Conservation (phyloP, 64 coral and sea anemone species). For the Dendrophyllia cribrosa region DNA sequence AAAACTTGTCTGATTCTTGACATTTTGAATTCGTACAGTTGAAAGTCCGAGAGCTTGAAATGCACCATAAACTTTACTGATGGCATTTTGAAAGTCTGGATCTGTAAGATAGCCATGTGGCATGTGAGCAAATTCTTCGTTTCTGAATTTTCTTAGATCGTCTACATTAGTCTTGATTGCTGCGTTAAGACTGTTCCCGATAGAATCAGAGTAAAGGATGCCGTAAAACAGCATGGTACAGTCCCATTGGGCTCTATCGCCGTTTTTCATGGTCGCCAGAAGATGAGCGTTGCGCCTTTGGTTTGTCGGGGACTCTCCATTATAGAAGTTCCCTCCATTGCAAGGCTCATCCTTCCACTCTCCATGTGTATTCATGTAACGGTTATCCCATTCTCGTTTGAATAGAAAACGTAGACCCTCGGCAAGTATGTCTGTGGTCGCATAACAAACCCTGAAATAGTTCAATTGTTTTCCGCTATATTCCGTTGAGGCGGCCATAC, state of each 20-base stretch:
- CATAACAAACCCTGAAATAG: not conserved
- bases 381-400: slow-evolving; percentile 16
- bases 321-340: slow-evolving; percentile 20
- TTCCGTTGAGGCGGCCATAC: not conserved
- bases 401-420: slow-evolving; percentile 3
- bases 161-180: slow-evolving; percentile 33
- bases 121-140: slow-evolving; percentile 45
- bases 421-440: not conserved
- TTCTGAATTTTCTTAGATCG: slow-evolving; percentile 45
- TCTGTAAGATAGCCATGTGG: slow-evolving; percentile 10
- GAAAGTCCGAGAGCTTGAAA: slow-evolving; percentile 31
- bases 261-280: slow-evolving; percentile 14
- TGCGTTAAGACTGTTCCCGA: slow-evolving; percentile 31
- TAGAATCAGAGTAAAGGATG: slow-evolving; percentile 48
- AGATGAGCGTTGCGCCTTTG: slow-evolving; percentile 1
- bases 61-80: slow-evolving; percentile 23
- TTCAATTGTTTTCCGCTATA: slow-evolving; percentile 2
- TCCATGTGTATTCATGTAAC: not conserved
- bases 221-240: slow-evolving; percentile 37
- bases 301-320: slow-evolving; percentile 2
- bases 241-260: slow-evolving; percentile 12
- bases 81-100: slow-evolving; percentile 22
- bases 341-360: not conserved
- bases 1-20: slow-evolving; percentile 56
- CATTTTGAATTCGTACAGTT: slow-evolving; percentile 17